Evolutionary conservation across 1,140 invertebrate species (phyloP), one percentile per base, ranked within the genome.

Genomic region (Chironomus tepperi): DNA sequence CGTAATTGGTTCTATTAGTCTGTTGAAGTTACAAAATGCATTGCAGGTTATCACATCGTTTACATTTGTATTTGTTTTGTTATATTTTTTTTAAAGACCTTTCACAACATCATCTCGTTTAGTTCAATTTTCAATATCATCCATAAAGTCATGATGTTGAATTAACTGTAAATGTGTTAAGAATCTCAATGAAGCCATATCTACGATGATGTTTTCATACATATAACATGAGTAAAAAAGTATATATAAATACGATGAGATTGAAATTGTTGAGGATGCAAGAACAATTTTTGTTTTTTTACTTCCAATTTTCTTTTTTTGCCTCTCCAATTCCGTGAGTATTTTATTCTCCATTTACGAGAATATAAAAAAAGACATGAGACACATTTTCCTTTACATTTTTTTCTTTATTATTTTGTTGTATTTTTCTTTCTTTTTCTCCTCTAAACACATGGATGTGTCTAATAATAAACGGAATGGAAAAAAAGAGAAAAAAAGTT

Each of bases 401-500:
- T n/a, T n/a, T n/a, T 57, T 12, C n/a, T 9, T 47, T 47, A 10
- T 47, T 47, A 10, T 57, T 57, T 57, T 57, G 12, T 15, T 57
- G 5, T n/a, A 57, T 57, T 57, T 57, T 57, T 12, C 15, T 9
- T 47, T 47, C 8, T 47, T 47, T 47, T 57, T 57, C 10, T 57
- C 47, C 8, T 57, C 47, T 57, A 57, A 57, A 57, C 47, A 57
- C 47, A 57, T 57, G 47, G 47, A 57, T 57, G 47, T 57, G 47
- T 57, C 47, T 57, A 57, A 57, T 57, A 57, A 57, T 57, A 57
- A 57, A n/a, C 47, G 47, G 47, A 57, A 15, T 57, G 47, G 47
- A 57, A n/a, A n/a, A n/a, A n/a, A 57, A 57, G 47, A 57, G 24
- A 34, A 34, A 34, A 34, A 34, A 57, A 57, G 12, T 57, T n/a